Conservation (phyloP, 2,797 vertebrate species). For the Danio choprae region DNA sequence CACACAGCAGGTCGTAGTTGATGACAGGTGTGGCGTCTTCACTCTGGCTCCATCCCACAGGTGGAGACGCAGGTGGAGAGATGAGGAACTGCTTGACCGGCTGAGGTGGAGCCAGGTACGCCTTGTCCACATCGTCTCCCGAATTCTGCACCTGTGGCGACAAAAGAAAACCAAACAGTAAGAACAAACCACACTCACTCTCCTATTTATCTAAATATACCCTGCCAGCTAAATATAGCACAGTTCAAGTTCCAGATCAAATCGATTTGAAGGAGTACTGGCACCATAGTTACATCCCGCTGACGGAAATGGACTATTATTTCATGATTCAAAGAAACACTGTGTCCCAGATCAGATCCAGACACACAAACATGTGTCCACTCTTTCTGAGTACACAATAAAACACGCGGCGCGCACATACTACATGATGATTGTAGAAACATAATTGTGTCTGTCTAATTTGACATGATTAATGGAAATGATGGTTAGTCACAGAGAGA, state of each 20-base stretch:
- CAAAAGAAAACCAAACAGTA: background rate
- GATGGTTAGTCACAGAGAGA: background rate
- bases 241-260: background rate
- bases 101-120: conserved; percentile 92
- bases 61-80: conserved; percentile 93
- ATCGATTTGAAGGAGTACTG: conserved; percentile 21
- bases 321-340: conserved; percentile 24
- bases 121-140: conserved; percentile 86
- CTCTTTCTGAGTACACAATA: background rate
- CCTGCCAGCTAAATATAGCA: background rate
- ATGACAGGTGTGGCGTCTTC: conserved; percentile 92
- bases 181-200: background rate
- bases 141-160: conserved; percentile 85
- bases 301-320: conserved; percentile 1
- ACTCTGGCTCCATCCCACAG: conserved; percentile 95
- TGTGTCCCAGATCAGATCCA: conserved; percentile 5
- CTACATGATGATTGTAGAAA: conserved; percentile 13
- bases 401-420: background rate
- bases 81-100: conserved; percentile 97
- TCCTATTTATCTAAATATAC: background rate
- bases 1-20: conserved; percentile 96
- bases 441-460: background rate
- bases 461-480: conserved; percentile 16
- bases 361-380: background rate
- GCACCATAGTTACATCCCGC: conserved; percentile 6